Evolutionary conservation across 2,888 invertebrate species (phyloP), one percentile per base, ranked within the genome.

Genomic region (Psylliodes chrysocephalus): DNA sequence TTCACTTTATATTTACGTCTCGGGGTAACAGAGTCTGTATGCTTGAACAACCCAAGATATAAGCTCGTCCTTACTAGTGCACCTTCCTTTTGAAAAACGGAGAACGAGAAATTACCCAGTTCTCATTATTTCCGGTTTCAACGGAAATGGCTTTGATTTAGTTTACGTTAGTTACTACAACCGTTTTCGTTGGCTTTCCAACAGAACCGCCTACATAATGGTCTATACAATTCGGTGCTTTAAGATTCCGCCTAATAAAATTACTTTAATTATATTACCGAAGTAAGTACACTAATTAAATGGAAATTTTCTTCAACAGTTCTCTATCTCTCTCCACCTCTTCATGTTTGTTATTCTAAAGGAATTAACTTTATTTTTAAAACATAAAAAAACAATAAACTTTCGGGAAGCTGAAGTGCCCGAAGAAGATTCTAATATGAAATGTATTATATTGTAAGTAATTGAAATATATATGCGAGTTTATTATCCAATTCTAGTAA

Each of bases 111-210:
- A 57, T 57, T 49, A 28, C 40, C 22, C 49, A n/a, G 59, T 42
- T 40, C 49, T 59, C 51, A 59, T 59, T 59, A 59, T 59, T 49
- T 49, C 59, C 59, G 59, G 51, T 49, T 59, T 30, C 59, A 30
- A 25, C 12, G 59, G 51, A 59, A 59, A 51, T 38, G 30, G 38
- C 56, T 56, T 59, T 59, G 59, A 51, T 49, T 40, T 40, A 38
- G 59, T 49, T 49, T 49, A 51, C 28, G 30, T 46, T 55, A 30
- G 25, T 4, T 28, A 33, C 51, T 12, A 14, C 42, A 42, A 17
- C 5, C 42, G 18, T 42, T 42, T 42, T 42, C 42, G 1, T 38
- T 38, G 38, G 14, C 15, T 38, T 38, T 38, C 38, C 14, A 38
- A 42, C 2, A 42, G 17, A 42, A 8, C 18, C 18, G 2, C 42